phyloP scores from a whole-genome alignment of 2,113 vertebrate genomes.

The Parotia lawesii region DNA sequence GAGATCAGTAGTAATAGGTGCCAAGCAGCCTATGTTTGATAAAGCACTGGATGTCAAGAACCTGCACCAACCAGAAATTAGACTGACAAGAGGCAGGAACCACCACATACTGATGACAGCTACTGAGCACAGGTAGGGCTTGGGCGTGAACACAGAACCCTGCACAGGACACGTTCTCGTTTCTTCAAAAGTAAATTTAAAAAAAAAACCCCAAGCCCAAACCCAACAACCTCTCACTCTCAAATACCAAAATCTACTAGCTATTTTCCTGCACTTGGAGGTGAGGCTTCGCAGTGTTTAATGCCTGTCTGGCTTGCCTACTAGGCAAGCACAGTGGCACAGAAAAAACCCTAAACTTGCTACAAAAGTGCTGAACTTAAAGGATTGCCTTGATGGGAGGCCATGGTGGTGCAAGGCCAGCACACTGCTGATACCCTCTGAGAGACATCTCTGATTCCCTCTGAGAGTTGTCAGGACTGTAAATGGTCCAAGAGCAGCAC shows the following conservation, averaged over 20 bases:
- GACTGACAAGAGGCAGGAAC: slow-evolving; percentile 62
- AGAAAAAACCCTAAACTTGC: neutral
- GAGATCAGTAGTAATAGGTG: slow-evolving; percentile 80
- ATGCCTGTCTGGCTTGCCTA: neutral
- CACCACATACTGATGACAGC: neutral
- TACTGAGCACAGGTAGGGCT: neutral
- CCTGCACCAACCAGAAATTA: slow-evolving; percentile 70
- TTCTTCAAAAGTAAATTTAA: neutral
- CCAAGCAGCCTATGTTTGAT: slow-evolving; percentile 80
- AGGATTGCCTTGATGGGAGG: neutral
- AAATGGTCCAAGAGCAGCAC: neutral
- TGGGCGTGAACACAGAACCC: neutral
- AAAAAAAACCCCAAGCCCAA: neutral
- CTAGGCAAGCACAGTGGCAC: neutral
- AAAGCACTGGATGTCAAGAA: slow-evolving; percentile 75
- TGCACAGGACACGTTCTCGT: fast-evolving
- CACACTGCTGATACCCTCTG: fast-evolving
- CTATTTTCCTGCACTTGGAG: neutral
- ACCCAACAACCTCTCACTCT: fast-evolving
- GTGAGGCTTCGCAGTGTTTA: neutral
- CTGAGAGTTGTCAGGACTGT: neutral
- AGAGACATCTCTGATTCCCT: neutral
- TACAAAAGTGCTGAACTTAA: neutral
- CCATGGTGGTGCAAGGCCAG: neutral
- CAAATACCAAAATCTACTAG: neutral